Conservation (phyloP, 2,113 vertebrate genomes). For the Rhinolophus sinicus region DNA sequence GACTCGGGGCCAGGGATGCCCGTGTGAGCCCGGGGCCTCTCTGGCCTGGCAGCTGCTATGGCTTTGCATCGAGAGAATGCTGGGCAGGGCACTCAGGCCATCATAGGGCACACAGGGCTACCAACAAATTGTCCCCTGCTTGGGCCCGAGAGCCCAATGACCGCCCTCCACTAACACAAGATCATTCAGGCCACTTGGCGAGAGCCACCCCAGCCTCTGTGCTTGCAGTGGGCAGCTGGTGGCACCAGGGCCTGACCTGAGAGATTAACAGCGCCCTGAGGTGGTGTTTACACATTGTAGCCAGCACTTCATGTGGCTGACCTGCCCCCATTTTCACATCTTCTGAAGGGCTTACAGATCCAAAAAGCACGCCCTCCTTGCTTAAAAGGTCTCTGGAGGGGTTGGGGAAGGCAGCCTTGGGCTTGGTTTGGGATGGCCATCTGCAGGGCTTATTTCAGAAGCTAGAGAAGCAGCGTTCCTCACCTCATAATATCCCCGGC, state of each 20-base stretch:
- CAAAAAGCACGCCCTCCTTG: background rate
- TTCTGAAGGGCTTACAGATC: constrained; percentile 67
- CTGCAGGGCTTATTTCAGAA: background rate
- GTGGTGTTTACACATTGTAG: constrained; percentile 73
- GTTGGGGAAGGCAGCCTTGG: background rate
- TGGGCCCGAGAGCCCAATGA: background rate
- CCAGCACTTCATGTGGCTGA: constrained; percentile 70
- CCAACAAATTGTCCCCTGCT: too few relatives aligned
- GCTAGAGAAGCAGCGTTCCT: background rate
- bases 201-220: background rate
- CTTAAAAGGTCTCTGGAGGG: constrained; percentile 46
- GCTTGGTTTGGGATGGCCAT: constrained; percentile 3
- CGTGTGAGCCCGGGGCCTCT: background rate
- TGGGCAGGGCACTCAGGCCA: background rate
- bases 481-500: background rate
- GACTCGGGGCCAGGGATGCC: constrained; percentile 77
- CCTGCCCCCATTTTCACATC: constrained; percentile 79
- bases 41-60: background rate
- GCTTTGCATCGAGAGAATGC: background rate
- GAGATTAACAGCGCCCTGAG: constrained; percentile 69
- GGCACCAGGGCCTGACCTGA: constrained; percentile 67
- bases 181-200: background rate
- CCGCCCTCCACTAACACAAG: background rate
- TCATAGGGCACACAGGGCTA: background rate
- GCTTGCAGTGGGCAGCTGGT: background rate